Evolutionary conservation across 2,888 invertebrate genomes (phyloP).

Genomic region (Aleiodes leptofemur): DNA sequence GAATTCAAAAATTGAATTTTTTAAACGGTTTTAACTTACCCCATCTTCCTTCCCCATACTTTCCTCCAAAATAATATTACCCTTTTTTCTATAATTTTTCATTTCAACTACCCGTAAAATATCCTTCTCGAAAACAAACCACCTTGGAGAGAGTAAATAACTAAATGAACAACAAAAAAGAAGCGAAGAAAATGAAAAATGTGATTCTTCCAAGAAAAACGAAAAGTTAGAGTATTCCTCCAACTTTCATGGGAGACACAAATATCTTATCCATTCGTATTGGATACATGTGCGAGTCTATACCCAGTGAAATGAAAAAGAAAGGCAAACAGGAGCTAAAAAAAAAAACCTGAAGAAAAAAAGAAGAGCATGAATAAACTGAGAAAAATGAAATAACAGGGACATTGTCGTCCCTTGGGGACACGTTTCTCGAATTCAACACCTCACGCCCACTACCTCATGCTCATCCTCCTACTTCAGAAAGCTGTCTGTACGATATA

Average conservation of each 20-base stretch:
- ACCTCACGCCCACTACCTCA: conserved; percentile 1
- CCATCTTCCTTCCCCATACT: too few relatives aligned
- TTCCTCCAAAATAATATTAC: too few relatives aligned
- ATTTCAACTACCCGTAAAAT: too few relatives aligned
- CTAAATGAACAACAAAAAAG: neutral
- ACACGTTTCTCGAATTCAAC: conserved; percentile 25
- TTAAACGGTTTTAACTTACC: too few relatives aligned
- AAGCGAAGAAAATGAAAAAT: neutral
- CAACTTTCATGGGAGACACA: conserved; percentile 17
- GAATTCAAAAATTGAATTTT: too few relatives aligned
- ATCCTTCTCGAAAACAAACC: too few relatives aligned
- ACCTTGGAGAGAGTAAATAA: neutral
- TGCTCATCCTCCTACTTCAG: neutral
- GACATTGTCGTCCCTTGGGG: conserved; percentile 23
- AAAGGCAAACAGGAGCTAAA: neutral
- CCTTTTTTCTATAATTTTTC: too few relatives aligned
- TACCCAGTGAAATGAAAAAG: neutral
- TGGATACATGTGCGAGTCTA: conserved; percentile 5
- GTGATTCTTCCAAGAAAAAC: neutral
- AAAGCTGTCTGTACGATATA: conserved; percentile 20
- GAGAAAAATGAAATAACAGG: conserved; percentile 29
- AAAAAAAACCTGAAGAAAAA: neutral
- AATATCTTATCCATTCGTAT: conserved; percentile 26
- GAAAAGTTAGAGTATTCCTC: neutral
- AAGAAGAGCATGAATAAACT: neutral